phyloP scores from a whole-genome alignment of 2,113 vertebrate species.

The Nestor notabilis region DNA sequence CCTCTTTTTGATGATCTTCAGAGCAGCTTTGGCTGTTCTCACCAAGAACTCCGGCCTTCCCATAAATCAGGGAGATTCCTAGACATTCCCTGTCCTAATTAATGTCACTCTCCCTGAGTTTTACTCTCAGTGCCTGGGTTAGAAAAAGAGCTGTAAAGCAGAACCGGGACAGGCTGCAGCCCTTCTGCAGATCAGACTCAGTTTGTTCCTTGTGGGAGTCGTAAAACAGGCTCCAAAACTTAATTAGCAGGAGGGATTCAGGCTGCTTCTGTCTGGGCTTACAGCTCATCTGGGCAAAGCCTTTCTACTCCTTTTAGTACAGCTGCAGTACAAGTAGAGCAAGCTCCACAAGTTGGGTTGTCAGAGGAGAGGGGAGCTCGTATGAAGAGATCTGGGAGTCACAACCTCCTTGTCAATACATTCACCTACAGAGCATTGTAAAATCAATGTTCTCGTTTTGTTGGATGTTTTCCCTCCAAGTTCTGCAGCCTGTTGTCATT shows the following conservation, averaged over 20 bases:
- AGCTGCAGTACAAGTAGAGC: not conserved
- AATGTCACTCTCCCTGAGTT: not conserved
- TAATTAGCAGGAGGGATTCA: not conserved
- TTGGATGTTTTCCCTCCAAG: not conserved
- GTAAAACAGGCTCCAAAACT: not conserved
- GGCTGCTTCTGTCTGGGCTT: not conserved
- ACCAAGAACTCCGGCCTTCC: not conserved
- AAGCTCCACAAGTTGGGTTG: not conserved
- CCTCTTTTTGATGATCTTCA: not conserved
- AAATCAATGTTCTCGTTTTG: not conserved
- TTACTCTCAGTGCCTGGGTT: not conserved
- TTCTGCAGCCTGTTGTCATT: fast-evolving
- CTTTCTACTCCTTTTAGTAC: not conserved
- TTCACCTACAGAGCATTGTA: not conserved
- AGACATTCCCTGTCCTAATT: not conserved
- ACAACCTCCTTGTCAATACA: not conserved
- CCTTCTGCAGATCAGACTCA: not conserved
- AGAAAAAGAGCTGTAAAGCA: not conserved
- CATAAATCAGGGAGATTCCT: not conserved
- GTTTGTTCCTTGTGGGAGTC: not conserved
- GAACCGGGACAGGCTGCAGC: not conserved
- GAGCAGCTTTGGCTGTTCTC: not conserved
- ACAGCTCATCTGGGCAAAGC: not conserved
- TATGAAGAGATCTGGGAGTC: not conserved
- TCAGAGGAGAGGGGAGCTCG: not conserved